Conservation (phyloP, 1,140 invertebrate genomes). For the Agrypnia vestita region DNA sequence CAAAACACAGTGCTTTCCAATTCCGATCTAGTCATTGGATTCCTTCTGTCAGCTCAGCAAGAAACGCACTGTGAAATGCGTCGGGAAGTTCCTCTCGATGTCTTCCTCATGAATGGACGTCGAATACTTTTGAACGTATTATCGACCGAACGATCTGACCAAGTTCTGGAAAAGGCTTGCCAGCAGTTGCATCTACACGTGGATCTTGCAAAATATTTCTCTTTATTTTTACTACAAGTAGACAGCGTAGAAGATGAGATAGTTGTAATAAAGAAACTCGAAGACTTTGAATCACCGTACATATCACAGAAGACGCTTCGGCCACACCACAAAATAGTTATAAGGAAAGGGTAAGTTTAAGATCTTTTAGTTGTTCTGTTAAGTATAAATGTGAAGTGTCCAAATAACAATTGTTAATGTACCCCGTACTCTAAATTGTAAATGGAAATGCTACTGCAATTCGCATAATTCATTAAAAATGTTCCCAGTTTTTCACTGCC, state of each 20-base stretch:
- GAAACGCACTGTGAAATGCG: constrained; percentile 83
- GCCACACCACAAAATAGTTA: constrained; percentile 80
- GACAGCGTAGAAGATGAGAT: constrained; percentile 80
- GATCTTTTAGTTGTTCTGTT: too few relatives aligned
- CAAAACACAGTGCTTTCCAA: constrained; percentile 86
- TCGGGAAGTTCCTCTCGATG: constrained; percentile 84
- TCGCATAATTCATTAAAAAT: too few relatives aligned
- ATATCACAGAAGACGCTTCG: constrained; percentile 84
- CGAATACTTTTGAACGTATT: constrained; percentile 87
- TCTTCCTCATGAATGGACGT: constrained; percentile 89
- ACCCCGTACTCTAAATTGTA: too few relatives aligned
- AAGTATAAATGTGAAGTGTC: too few relatives aligned
- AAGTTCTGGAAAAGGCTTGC: constrained; percentile 87
- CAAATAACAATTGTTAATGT: too few relatives aligned
- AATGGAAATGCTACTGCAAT: too few relatives aligned
- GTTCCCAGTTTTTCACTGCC: too few relatives aligned
- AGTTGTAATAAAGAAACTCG: constrained; percentile 88
- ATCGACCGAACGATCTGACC: constrained; percentile 87
- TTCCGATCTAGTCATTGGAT: constrained; percentile 88
- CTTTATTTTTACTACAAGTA: constrained; percentile 87
- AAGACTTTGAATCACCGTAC: constrained; percentile 97
- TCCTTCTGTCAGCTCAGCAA: constrained; percentile 92
- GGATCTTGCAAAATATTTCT: constrained; percentile 89
- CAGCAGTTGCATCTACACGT: constrained; percentile 83
- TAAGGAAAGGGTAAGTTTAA: constrained; percentile 82